These are phyloP conservation scores for Melieria picta DNA, from an alignment of 2,888 invertebrate species.

Conservation along the genomic window DNA sequence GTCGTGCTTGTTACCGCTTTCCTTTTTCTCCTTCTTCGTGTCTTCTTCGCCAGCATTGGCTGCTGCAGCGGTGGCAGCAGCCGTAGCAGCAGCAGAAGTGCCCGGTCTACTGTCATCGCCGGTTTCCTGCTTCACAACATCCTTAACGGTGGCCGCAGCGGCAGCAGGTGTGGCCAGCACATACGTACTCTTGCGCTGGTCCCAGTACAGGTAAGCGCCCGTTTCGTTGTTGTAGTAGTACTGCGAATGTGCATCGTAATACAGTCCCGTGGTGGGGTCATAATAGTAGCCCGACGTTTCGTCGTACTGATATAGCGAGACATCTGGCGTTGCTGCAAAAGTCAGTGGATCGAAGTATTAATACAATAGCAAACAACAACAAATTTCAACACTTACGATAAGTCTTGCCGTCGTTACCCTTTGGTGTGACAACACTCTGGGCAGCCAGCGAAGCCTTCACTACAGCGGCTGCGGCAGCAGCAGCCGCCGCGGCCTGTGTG, in stretches of 20 bases:
- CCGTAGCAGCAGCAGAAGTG: slow-evolving; percentile 39
- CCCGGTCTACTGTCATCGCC: slow-evolving; percentile 33
- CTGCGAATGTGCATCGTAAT: slow-evolving; percentile 95
- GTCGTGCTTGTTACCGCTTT: slow-evolving; percentile 79
- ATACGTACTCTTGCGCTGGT: slow-evolving; percentile 76
- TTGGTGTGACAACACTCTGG: slow-evolving; percentile 52
- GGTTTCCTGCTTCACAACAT: slow-evolving; percentile 48
- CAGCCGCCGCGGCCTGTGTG: slow-evolving; percentile 59
- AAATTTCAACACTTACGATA: slow-evolving; percentile 55
- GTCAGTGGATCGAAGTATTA: neutral
- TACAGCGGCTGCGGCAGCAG: slow-evolving; percentile 58
- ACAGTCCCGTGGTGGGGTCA: slow-evolving; percentile 90
- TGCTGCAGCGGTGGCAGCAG: slow-evolving; percentile 30
- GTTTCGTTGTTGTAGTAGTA: slow-evolving; percentile 96
- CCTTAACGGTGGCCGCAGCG: slow-evolving; percentile 59
- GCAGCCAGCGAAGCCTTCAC: slow-evolving; percentile 61
- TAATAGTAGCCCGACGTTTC: slow-evolving; percentile 96
- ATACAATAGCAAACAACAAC: neutral
- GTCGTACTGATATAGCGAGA: slow-evolving; percentile 91
- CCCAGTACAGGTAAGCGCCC: slow-evolving; percentile 96
- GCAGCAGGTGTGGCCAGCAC: slow-evolving; percentile 57
- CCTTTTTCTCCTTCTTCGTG: slow-evolving; percentile 67
- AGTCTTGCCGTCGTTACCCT: slow-evolving; percentile 63
- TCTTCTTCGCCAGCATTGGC: slow-evolving; percentile 45
- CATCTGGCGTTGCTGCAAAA: slow-evolving; percentile 78